Evolutionary conservation across 2,888 invertebrate genomes (phyloP).

Genomic region (Amaurobius ferox): DNA sequence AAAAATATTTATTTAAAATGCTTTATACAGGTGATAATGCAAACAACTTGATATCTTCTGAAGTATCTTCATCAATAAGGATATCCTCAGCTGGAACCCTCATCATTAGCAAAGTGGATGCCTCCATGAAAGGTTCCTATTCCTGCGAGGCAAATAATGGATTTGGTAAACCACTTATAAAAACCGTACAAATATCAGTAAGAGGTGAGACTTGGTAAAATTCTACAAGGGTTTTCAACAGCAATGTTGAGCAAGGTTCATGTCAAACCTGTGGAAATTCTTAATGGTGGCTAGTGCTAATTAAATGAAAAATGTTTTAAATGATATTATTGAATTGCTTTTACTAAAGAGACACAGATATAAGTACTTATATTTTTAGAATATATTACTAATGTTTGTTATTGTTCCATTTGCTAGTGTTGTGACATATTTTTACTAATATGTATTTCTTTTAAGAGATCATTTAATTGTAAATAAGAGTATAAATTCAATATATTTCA

Average conservation of each 20-base stretch:
- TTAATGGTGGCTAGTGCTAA: no score
- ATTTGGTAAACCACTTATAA: conserved; percentile 45
- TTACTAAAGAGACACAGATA: no score
- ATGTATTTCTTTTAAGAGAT: no score
- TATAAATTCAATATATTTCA: no score
- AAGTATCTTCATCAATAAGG: background rate
- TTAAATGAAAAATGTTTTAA: no score
- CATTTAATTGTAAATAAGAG: no score
- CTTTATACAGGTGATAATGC: conserved; percentile 24
- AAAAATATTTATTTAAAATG: background rate
- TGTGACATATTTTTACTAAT: no score
- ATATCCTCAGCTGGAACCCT: conserved; percentile 21
- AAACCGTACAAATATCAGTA: conserved; percentile 36
- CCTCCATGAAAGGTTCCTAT: conserved; percentile 44
- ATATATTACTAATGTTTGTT: no score
- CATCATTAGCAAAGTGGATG: conserved; percentile 33
- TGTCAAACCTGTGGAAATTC: background rate
- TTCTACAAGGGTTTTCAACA: background rate
- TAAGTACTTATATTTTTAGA: no score
- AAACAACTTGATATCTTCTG: background rate
- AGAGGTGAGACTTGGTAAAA: conserved; percentile 36
- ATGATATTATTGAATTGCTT: no score
- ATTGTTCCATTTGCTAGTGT: no score
- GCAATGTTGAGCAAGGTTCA: conserved; percentile 15
- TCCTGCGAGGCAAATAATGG: conserved; percentile 68